Base-by-base conservation (phyloP, 2,888 invertebrate genomes). In the Mycalesis mineus region DNA sequence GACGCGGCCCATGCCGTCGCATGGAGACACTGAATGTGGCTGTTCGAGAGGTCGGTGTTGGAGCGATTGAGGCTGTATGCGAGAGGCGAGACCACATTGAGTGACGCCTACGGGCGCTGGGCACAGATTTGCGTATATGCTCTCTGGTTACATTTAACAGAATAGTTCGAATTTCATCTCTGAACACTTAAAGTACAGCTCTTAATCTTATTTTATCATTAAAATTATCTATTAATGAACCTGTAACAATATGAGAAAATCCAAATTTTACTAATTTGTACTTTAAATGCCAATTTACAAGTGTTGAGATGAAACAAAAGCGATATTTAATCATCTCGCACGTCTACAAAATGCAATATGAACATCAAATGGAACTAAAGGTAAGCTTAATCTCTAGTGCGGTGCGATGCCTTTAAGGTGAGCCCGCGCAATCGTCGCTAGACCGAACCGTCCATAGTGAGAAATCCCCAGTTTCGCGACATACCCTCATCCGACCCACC, bases 111-210 rank as follows among this genome's bases (percentile, higher is more conserved):
- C 73, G 75, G 71, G 70, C 58, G 62, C 55, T 62, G 63, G 75
- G 79, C 80, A 81, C 76, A 75, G 65, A 72, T 70, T 72, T 71
- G 68, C 70, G 74, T 74, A 73, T 77, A 75, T 74, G 77, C 73
- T 78, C 74, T 79, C 74, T 72, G 75, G 74, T 84, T 82, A 84
- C 87, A 82, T 77, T 78, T 72, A 80, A 86, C 81, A 78, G 74
- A 78, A 81, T 78, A 80, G 74, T 83, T 77, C 78, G 80, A 73
- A 80, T 80, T 75, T 80, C 78, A 82, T 85, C 87, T 87, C 87
- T 86, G 87, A 88, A 88, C 88, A 89, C 88, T 88, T 88, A 89
- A 88, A 89, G 88, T 88, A 89, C 88, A 86, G 85, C 84, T 87
- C 87, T 88, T 88, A 88, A 85, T 76, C 85, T 84, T 88, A 87